Conservation (phyloP, 2,113 vertebrate genomes). For the Natator depressus region DNA sequence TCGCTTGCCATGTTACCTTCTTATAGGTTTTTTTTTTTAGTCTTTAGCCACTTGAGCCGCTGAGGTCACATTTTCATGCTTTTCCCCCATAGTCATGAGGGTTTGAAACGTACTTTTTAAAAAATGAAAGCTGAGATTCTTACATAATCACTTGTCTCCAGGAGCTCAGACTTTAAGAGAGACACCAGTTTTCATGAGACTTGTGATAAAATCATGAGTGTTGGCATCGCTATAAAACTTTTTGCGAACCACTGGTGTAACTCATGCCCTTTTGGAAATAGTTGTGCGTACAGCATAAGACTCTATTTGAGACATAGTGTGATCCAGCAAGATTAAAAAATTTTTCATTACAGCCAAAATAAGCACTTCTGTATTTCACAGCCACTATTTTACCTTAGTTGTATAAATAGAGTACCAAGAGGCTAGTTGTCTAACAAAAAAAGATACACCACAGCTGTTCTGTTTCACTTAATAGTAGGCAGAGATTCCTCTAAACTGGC, state of each 20-base stretch:
- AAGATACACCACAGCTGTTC: rapidly evolving
- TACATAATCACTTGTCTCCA: neutral
- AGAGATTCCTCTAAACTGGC: neutral
- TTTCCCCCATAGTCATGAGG: neutral
- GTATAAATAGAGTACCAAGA: neutral
- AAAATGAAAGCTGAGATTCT: neutral
- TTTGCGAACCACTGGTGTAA: neutral
- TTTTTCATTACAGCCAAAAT: neutral
- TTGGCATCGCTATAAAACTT: neutral
- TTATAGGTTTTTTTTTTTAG: neutral
- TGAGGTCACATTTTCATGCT: rapidly evolving
- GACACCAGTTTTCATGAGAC: neutral
- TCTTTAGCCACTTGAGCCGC: neutral
- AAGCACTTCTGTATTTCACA: neutral
- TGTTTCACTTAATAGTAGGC: neutral
- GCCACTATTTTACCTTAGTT: neutral
- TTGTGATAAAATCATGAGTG: neutral
- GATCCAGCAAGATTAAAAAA: rapidly evolving
- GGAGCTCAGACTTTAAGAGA: neutral
- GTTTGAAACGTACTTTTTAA: neutral
- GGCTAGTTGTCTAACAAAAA: neutral
- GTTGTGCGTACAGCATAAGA: neutral
- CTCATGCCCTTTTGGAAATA: neutral
- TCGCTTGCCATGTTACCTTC: too few species aligned
- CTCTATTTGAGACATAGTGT: rapidly evolving